Conservation (phyloP, 2,888 invertebrate species). For the Clanis bilineata region DNA sequence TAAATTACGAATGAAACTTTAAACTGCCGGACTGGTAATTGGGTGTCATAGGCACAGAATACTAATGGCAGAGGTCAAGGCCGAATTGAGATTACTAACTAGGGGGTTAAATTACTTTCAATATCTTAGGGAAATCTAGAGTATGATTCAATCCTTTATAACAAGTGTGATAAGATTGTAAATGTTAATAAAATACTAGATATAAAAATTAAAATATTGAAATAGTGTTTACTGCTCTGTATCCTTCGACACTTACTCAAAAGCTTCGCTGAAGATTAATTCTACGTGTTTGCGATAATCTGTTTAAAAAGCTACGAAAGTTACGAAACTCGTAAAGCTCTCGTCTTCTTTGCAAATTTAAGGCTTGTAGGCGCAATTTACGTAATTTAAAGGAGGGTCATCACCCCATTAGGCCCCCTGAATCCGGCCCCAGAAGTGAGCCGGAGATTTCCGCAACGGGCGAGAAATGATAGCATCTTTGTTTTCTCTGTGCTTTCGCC, state of each 20-base stretch:
- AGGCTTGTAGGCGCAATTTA: background rate
- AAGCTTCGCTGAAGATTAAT: background rate
- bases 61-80: conserved; percentile 23
- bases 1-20: conserved; percentile 15
- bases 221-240: no score
- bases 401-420: background rate
- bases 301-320: background rate
- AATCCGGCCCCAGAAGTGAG: background rate
- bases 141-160: no score
- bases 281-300: background rate
- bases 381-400: background rate
- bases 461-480: conserved; percentile 33
- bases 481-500: conserved; percentile 29
- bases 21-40: conserved; percentile 22
- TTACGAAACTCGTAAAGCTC: background rate
- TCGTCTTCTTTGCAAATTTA: background rate
- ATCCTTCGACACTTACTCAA: no score
- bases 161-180: no score
- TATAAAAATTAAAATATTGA: no score
- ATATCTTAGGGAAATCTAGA: background rate
- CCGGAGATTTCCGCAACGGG: conserved; percentile 16
- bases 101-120: background rate
- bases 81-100: background rate
- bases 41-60: conserved; percentile 30
- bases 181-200: no score